Conservation (phyloP, 2,888 invertebrate species). For the Syritta pipiens region DNA sequence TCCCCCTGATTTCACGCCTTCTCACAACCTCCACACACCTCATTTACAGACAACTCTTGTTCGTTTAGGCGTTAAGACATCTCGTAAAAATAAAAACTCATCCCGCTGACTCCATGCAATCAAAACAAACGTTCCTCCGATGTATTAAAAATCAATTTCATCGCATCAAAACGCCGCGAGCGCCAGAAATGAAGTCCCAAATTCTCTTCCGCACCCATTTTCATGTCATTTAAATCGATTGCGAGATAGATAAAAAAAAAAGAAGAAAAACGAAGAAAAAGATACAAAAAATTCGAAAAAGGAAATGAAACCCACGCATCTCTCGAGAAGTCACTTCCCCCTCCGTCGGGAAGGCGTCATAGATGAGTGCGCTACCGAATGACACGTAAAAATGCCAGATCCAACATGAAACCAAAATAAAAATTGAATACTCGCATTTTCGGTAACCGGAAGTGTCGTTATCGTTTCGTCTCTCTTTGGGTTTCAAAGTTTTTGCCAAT, state of each 20-base stretch:
- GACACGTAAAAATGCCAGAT: slow-evolving; percentile 57
- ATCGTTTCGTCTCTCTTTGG: slow-evolving; percentile 11
- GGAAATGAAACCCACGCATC: slow-evolving; percentile 21
- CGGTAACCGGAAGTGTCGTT: slow-evolving; percentile 48
- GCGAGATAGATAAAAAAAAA: slow-evolving; percentile 23
- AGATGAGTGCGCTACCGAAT: slow-evolving; percentile 49
- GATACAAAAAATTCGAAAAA: background rate
- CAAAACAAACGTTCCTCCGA: too few relatives aligned
- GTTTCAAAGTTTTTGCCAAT: background rate
- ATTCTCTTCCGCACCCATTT: slow-evolving; percentile 32
- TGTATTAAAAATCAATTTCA: slow-evolving; percentile 43
- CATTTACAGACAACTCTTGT: too few relatives aligned
- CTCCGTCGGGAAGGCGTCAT: slow-evolving; percentile 19
- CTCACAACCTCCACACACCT: too few relatives aligned
- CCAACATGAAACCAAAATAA: slow-evolving; percentile 51
- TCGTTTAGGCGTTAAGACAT: too few relatives aligned
- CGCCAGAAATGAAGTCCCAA: slow-evolving; percentile 38
- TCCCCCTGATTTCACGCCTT: too few relatives aligned
- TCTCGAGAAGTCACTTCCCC: too few relatives aligned
- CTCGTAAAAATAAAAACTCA: too few relatives aligned
- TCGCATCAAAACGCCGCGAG: slow-evolving; percentile 35
- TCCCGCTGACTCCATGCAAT: too few relatives aligned
- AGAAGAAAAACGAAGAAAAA: background rate
- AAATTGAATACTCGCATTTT: slow-evolving; percentile 54
- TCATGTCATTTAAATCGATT: slow-evolving; percentile 47